phyloP scores from a whole-genome alignment of 1,140 invertebrate species.

The Phortica variegata region DNA sequence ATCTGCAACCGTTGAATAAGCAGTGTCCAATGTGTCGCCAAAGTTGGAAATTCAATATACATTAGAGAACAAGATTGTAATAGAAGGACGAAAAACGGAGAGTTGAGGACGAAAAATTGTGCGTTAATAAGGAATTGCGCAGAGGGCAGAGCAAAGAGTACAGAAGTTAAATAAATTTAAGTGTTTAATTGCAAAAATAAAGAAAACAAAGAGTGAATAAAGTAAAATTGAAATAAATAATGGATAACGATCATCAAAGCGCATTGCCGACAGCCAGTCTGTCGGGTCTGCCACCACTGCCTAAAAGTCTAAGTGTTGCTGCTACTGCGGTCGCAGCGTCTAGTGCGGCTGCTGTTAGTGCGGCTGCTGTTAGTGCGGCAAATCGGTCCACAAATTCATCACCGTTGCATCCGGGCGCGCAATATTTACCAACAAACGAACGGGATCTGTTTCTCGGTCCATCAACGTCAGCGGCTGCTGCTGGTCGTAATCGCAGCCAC shows the following conservation, averaged over 20 bases:
- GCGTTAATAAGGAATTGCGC: no score
- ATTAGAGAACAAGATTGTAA: slow-evolving; percentile 54
- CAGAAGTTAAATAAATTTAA: no score
- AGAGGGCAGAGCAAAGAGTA: no score
- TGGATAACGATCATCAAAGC: slow-evolving; percentile 35
- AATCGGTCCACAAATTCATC: slow-evolving; percentile 11
- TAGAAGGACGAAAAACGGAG: not conserved
- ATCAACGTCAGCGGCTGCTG: slow-evolving; percentile 41
- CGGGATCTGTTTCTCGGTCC: slow-evolving; percentile 45
- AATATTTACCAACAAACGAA: slow-evolving; percentile 8
- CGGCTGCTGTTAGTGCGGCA: slow-evolving; percentile 28
- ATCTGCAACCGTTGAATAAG: slow-evolving; percentile 92
- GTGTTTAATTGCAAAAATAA: slow-evolving; percentile 2
- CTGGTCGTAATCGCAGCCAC: slow-evolving; percentile 28
- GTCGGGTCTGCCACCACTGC: slow-evolving; percentile 76
- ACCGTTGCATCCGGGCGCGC: slow-evolving; percentile 6
- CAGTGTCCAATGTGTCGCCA: slow-evolving; percentile 99
- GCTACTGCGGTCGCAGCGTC: slow-evolving; percentile 50
- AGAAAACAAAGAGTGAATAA: slow-evolving; percentile 10
- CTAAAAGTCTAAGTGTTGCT: slow-evolving; percentile 79
- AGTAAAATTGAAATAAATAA: slow-evolving; percentile 22
- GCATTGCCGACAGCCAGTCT: slow-evolving; percentile 12
- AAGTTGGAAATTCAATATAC: slow-evolving; percentile 96
- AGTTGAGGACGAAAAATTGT: slow-evolving; percentile 13
- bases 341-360: slow-evolving; percentile 16